phyloP scores from a whole-genome alignment of 2,797 vertebrate genomes.

The Argyrosomus regius region DNA sequence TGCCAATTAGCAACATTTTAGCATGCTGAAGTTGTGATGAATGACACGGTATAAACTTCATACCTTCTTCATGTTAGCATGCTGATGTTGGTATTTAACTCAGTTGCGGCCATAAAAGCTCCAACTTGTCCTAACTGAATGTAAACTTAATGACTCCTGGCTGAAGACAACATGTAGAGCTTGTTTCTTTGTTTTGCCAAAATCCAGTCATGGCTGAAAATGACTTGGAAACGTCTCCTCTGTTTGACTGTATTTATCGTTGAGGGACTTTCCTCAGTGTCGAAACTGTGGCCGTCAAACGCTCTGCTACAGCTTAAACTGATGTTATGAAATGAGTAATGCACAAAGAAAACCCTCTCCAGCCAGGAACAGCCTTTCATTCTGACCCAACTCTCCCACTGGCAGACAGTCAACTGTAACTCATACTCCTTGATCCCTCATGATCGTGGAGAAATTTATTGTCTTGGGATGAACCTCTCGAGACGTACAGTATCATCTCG shows the following conservation, averaged over 20 bases:
- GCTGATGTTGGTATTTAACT: no score
- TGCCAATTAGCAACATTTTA: no score
- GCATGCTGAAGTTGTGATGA: no score
- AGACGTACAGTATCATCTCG: no score
- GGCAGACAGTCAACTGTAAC: conserved; percentile 23
- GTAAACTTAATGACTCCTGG: no score
- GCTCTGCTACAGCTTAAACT: conserved; percentile 7
- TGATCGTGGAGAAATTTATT: no score
- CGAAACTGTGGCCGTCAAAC: not conserved
- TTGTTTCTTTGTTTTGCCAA: not conserved
- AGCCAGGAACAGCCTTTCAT: conserved; percentile 1
- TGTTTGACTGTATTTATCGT: not conserved
- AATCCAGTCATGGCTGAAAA: not conserved
- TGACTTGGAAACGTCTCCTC: conserved; percentile 9
- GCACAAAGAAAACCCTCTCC: not conserved
- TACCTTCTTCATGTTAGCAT: no score
- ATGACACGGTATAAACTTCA: no score
- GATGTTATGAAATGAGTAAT: conserved; percentile 35
- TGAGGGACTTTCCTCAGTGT: conserved; percentile 33
- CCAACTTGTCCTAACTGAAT: no score
- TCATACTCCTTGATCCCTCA: conserved; percentile 5
- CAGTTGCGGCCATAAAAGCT: no score
- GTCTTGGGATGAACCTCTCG: not conserved
- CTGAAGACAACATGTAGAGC: no score
- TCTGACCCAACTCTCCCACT: conserved; percentile 32